phyloP scores from a whole-genome alignment of 2,797 vertebrate genomes.

The Rhabdomys pumilio region DNA sequence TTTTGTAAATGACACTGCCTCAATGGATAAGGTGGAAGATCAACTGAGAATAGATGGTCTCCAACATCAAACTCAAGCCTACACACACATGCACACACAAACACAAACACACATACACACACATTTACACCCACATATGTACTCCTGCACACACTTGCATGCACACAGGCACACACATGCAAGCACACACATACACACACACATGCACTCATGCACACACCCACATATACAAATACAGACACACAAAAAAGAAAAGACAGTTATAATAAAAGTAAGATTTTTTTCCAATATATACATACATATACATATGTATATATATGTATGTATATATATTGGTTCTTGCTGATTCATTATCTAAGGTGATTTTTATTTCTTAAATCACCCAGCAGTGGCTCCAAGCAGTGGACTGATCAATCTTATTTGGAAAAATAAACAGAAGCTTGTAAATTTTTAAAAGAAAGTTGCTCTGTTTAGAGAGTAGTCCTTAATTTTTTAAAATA shows the following conservation, averaged over 20 bases:
- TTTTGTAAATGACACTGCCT: background rate
- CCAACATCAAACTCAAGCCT: background rate
- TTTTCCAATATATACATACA: no score
- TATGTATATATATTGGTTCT: background rate
- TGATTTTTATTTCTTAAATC: conserved; percentile 59
- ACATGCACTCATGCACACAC: background rate
- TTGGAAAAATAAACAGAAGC: conserved; percentile 21
- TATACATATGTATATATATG: no score
- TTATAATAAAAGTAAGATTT: conserved; percentile 52
- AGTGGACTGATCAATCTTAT: background rate
- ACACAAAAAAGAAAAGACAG: background rate
- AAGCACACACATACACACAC: background rate
- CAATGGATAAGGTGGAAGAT: background rate
- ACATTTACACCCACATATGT: background rate
- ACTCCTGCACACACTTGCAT: background rate
- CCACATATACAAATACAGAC: background rate
- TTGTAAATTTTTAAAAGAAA: conserved; percentile 69
- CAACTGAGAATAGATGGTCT: background rate
- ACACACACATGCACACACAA: background rate
- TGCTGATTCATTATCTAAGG: conserved; percentile 25
- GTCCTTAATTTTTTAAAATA: conserved; percentile 75
- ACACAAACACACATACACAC: background rate
- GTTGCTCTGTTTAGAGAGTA: conserved; percentile 52
- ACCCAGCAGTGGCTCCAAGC: conserved; percentile 18
- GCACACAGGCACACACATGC: background rate